Base-by-base conservation (phyloP, 2,888 invertebrate species). In the Tryphoninae sp. region DNA sequence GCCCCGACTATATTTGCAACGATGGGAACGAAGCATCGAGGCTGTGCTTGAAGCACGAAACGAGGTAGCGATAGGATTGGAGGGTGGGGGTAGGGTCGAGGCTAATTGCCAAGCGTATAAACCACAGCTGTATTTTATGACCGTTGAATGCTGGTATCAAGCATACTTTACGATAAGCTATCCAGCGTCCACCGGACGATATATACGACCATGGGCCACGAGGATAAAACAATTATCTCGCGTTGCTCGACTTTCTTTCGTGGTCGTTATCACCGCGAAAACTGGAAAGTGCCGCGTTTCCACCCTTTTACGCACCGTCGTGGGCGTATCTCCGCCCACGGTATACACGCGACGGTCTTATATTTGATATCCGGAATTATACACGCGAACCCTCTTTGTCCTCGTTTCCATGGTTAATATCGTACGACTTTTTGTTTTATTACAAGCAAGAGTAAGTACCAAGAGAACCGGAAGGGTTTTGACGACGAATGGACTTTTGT, bases 21-120 rank as follows among this genome's bases (percentile, higher is more conserved):
- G 40, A 49, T 26, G 33, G 61, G 64, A 74, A 22, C 49, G 73
- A 69, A 45, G 49, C 49, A 65, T 67, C 58, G 13, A 51, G 55
- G 16, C 78, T 59, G 55, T 19, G 55, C 26, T 64, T 19, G 51
- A 19, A 23, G 45, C 58, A 58, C 19, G 58, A 45, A 75, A 74
- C 23, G 55, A 55, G 22, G 45, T 33, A 42, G 40, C 8, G 22
- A 33, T 11, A 49, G 19, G 9, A 22, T 45, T 9, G 26, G 40
- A 26, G 33, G 26, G 8, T 19, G n/a, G 58, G 6, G 58, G 6
- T 19, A 42, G 69, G 58, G 42, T 69, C 51, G 19, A 33, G 68
- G 74, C 73, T 81, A 74, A 81, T 78, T 78, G 64, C 68, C 68
- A n/a, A 65, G 81, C 73, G 69, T 58, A 16, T 58, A 59, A 64